Conservation (phyloP, 1,140 invertebrate species). For the Mactra quadrangularis region DNA sequence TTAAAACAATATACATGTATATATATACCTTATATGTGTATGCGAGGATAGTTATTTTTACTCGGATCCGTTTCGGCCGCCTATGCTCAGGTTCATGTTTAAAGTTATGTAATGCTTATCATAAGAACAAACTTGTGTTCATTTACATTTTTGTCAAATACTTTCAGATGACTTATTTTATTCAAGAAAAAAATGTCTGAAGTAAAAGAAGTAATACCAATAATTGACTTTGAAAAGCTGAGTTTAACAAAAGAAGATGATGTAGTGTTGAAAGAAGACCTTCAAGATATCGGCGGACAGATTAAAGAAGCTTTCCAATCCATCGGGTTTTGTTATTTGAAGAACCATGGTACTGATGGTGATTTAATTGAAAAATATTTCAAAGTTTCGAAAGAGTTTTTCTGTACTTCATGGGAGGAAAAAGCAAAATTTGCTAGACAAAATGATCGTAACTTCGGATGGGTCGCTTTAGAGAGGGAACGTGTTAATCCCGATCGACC, state of each 20-base stretch:
- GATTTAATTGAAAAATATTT: not conserved
- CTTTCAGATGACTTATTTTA: no score
- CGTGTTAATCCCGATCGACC: not conserved
- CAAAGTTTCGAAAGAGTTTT: not conserved
- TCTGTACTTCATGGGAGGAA: not conserved
- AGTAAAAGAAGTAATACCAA: not conserved
- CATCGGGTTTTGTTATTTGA: slow-evolving; percentile 1
- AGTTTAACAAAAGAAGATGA: no score
- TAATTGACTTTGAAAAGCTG: no score
- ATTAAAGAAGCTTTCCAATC: not conserved
- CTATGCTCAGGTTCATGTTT: no score
- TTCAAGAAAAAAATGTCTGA: not conserved
- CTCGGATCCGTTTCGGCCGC: no score
- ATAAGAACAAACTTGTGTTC: no score
- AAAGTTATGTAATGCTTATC: no score
- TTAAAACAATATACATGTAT: no score
- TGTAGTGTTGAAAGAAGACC: no score
- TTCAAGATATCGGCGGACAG: not conserved
- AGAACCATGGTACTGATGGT: not conserved
- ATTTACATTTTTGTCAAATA: no score
- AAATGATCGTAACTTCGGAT: not conserved
- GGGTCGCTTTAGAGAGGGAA: not conserved
- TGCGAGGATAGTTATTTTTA: no score
- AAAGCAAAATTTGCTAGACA: not conserved
- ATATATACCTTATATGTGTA: no score